Evolutionary conservation across 1,140 invertebrate species (phyloP).

Genomic region (Acromyrmex echinatior): DNA sequence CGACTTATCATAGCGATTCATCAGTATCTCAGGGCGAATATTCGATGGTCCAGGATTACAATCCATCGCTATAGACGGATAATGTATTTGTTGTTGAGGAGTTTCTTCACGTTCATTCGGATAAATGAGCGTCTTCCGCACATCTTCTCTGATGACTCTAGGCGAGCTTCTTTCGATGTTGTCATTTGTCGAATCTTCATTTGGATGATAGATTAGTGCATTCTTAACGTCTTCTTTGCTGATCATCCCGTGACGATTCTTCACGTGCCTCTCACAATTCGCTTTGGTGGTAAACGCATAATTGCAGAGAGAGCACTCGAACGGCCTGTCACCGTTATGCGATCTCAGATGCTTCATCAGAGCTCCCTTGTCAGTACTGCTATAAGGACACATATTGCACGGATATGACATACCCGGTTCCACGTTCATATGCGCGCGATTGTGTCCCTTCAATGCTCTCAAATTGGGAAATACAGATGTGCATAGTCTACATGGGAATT

Average conservation of each 20-base stretch:
- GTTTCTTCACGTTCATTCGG: constrained; percentile 68
- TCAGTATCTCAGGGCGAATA: neutral
- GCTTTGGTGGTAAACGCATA: constrained; percentile 98
- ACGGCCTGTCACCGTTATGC: constrained; percentile 98
- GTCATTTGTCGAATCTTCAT: constrained; percentile 92
- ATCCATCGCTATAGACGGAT: constrained; percentile 66
- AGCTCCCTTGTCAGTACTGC: constrained; percentile 95
- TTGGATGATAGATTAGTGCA: constrained; percentile 94
- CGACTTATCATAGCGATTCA: constrained; percentile 55
- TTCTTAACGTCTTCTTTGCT: constrained; percentile 95
- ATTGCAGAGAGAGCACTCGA: constrained; percentile 97
- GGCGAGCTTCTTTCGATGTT: constrained; percentile 88
- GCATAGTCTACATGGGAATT: constrained; percentile 96
- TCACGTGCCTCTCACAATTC: constrained; percentile 95
- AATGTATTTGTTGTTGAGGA: constrained; percentile 70
- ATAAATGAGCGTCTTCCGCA: constrained; percentile 81
- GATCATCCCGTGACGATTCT: constrained; percentile 95
- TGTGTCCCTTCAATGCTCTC: constrained; percentile 96
- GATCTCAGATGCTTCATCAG: constrained; percentile 95
- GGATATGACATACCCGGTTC: constrained; percentile 92
- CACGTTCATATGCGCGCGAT: constrained; percentile 91
- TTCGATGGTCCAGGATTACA: constrained; percentile 54
- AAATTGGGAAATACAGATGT: constrained; percentile 94
- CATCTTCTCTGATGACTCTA: constrained; percentile 79
- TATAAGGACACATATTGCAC: constrained; percentile 97